Conservation (phyloP, 2,797 vertebrate species). For the Sebastes hubbsi region DNA sequence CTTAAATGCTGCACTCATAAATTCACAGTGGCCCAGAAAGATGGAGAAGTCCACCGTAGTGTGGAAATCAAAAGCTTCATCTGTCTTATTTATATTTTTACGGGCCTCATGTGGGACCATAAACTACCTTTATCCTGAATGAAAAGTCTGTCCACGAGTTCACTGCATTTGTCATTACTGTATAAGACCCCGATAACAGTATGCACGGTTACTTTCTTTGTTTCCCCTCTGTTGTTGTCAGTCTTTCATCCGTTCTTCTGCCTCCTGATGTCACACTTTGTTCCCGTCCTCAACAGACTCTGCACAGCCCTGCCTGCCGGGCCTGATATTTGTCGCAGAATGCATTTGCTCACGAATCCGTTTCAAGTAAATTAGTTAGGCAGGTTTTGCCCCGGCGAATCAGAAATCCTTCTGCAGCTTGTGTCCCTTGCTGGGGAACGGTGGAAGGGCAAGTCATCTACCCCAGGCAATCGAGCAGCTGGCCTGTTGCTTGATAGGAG, state of each 20-base stretch:
- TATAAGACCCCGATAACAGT: not conserved
- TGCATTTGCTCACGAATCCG: conserved; percentile 54
- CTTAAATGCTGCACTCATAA: not conserved
- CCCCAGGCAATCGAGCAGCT: conserved; percentile 47
- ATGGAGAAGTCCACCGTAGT: not conserved
- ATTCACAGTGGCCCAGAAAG: not conserved
- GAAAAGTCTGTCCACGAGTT: conserved; percentile 5
- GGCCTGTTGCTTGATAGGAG: conserved; percentile 44
- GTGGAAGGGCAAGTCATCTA: conserved; percentile 70
- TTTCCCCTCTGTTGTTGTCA: too few species aligned
- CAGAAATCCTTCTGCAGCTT: conserved; percentile 35
- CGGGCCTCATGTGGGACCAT: not conserved
- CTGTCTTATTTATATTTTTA: not conserved
- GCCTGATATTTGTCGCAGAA: conserved; percentile 36
- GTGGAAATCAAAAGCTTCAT: not conserved
- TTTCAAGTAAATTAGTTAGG: conserved; percentile 56
- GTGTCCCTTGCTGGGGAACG: conserved; percentile 41
- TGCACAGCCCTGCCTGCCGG: conserved; percentile 3
- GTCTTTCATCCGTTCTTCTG: not conserved
- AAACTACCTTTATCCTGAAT: conserved; percentile 13
- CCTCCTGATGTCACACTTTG: conserved; percentile 26
- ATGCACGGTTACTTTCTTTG: not conserved
- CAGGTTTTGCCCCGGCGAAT: conserved; percentile 27
- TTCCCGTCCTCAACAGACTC: conserved; percentile 3
- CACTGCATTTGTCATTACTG: not conserved